Conservation (phyloP, 2,113 vertebrate genomes). For the Dromas ardeola region DNA sequence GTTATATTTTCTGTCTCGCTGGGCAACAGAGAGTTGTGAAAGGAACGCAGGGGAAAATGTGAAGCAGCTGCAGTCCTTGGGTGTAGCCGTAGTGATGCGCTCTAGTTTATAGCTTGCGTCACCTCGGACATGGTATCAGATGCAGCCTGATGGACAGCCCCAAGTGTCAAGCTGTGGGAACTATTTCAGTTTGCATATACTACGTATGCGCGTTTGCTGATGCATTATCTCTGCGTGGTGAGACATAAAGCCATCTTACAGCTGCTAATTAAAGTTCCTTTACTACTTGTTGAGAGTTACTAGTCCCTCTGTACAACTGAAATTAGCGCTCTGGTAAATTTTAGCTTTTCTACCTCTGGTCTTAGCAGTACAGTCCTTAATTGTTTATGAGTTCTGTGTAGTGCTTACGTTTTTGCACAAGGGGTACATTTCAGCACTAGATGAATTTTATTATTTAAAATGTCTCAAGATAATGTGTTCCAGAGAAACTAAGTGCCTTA, state of each 20-base stretch:
- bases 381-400: neutral
- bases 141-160: neutral
- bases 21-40: neutral
- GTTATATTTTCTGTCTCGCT: rapidly evolving
- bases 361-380: neutral
- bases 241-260: neutral
- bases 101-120: neutral
- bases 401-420: neutral
- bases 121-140: neutral
- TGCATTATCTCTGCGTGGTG: rapidly evolving
- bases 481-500: neutral
- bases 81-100: rapidly evolving
- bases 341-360: neutral
- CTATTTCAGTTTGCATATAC: neutral
- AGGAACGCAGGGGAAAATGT: neutral
- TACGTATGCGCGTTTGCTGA: rapidly evolving
- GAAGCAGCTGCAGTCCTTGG: neutral
- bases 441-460: neutral
- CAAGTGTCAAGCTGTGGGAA: neutral
- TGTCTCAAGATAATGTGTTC: neutral
- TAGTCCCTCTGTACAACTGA: neutral
- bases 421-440: neutral
- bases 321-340: neutral
- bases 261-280: neutral
- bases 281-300: neutral